Evolutionary conservation across 2,113 vertebrate species (phyloP), one percentile per base, ranked within the genome.

Genomic region (Coturnix japonica): DNA sequence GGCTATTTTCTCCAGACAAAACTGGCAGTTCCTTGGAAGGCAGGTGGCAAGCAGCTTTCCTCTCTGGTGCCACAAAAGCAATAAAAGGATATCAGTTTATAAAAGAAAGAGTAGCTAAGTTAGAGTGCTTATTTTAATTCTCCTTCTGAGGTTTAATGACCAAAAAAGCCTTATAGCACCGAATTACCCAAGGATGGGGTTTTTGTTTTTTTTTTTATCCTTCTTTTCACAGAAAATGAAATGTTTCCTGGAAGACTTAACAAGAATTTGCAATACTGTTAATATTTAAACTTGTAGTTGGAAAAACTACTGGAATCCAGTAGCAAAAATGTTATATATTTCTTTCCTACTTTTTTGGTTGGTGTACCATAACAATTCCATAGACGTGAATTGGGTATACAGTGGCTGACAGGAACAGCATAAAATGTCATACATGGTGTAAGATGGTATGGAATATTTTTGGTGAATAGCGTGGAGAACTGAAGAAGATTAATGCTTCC

Each of bases 381-480:
- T 1, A 25, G n/a, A 65, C 51, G 25, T 13, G 20, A 74, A 43
- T 1, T 13, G 43, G 79, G 28, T 5, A 0, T 33, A 25, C 11
- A 28, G 49, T 3, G 7, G 13, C 43, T 53, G 37, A 53, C 43
- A 75, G 57, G 30, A 57, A 13, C 23, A 46, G 22, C 46, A 87
- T 31, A 21, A 78, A n/a, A 70, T 74, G 49, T 74, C 30, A 47
- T 25, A n/a, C 37, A 41, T 1, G 10, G 28, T 39, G 4, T 21
- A 65, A 10, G 20, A n/a, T 43, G 20, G 33, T 26, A 49, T 8
- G 23, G 21, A 18, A 47, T 11, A 9, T 49, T 69, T 47, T 47
- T 49, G 20, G 17, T 69, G 23, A 20, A 23, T 21, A 14, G 19
- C 7, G 7, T 31, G 63, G 30, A 43, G 19, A 30, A 65, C 39